A percentile compares a stretch with the other conserved stretches of the same genome.
These are phyloP conservation scores for Petrocephalus schoutedeni DNA, from an alignment of 2,797 vertebrate genomes.

Conservation along the genomic window DNA sequence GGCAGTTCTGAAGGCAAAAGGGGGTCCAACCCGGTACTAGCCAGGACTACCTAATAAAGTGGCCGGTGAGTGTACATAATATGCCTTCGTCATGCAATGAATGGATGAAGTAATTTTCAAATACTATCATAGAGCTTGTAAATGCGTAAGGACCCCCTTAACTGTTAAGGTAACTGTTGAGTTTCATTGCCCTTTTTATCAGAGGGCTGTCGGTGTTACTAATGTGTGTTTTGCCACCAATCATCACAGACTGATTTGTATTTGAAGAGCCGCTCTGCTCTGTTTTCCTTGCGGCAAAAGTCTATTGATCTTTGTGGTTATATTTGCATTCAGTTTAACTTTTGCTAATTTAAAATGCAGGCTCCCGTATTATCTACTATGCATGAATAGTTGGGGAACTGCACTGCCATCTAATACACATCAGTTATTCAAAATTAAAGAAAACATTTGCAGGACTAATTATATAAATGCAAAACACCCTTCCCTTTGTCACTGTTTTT, in stretches of 20 bases:
- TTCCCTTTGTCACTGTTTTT: neutral
- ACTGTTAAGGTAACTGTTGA: neutral
- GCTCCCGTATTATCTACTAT: constrained; percentile 57
- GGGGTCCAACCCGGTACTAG: too few species aligned
- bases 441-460: constrained; percentile 60
- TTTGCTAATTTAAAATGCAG: constrained; percentile 61
- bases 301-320: constrained; percentile 55
- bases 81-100: neutral
- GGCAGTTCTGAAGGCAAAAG: too few species aligned
- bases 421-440: constrained; percentile 56
- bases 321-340: constrained; percentile 64
- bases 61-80: neutral
- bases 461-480: constrained; percentile 26
- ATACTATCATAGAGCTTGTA: neutral
- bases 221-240: neutral
- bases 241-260: constrained; percentile 41
- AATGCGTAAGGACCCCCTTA: neutral
- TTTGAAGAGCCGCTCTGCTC: constrained; percentile 22
- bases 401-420: constrained; percentile 49
- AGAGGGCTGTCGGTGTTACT: neutral
- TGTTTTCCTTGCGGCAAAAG: constrained; percentile 32
- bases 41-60: too few species aligned
- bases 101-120: neutral
- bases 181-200: neutral
- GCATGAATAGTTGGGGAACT: constrained; percentile 51